phyloP scores from a whole-genome alignment of 2,888 invertebrate species.

The Microchrysa polita region DNA sequence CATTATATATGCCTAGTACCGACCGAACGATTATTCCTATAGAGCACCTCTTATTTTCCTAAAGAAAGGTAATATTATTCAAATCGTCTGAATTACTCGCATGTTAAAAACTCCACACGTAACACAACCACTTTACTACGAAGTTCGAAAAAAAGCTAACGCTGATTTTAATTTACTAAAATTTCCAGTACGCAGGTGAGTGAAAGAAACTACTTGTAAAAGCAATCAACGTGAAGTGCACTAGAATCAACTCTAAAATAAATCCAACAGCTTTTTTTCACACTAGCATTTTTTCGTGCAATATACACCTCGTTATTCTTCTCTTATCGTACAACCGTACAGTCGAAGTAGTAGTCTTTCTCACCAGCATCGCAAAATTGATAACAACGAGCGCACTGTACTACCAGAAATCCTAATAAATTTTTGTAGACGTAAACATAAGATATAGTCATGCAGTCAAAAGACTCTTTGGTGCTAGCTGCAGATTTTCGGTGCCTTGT shows the following conservation, averaged over 20 bases:
- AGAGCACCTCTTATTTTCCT: too few relatives aligned
- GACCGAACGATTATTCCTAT: too few relatives aligned
- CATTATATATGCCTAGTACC: too few relatives aligned
- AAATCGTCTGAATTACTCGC: too few relatives aligned
- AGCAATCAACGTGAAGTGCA: slow-evolving; percentile 33
- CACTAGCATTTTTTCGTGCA: neutral
- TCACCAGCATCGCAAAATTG: slow-evolving; percentile 23
- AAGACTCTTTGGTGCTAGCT: neutral
- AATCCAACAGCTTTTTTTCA: neutral
- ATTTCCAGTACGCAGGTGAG: too few relatives aligned
- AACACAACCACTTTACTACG: neutral
- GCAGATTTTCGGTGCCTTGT: neutral
- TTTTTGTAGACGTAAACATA: slow-evolving; percentile 43
- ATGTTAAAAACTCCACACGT: too few relatives aligned
- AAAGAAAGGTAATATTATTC: too few relatives aligned
- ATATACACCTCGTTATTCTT: too few relatives aligned
- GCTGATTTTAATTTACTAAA: too few relatives aligned
- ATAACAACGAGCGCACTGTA: slow-evolving; percentile 35
- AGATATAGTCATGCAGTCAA: slow-evolving; percentile 26
- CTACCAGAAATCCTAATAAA: slow-evolving; percentile 47
- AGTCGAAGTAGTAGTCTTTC: neutral
- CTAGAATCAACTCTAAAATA: slow-evolving; percentile 29
- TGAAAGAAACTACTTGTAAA: too few relatives aligned
- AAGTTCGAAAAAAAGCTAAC: too few relatives aligned
- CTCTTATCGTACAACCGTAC: neutral